Conservation (phyloP, 2,113 vertebrate species). For the Prolemur simus region DNA sequence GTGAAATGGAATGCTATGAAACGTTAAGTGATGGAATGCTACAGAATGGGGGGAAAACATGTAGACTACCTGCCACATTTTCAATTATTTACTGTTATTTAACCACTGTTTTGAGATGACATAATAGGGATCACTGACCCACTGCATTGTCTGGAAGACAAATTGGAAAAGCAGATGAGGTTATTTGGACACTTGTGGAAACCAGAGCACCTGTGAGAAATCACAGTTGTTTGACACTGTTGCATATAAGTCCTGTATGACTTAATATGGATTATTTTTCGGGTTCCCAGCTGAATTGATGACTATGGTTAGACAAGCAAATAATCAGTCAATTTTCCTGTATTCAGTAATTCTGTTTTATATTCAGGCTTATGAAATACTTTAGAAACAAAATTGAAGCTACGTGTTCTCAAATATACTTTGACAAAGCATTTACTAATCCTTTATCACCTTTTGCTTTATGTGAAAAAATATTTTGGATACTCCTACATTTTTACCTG, state of each 20-base stretch:
- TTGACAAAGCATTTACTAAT: background rate
- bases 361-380: conserved; percentile 48
- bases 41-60: background rate
- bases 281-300: background rate
- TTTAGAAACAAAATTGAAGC: conserved; percentile 58
- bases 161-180: conserved; percentile 76
- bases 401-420: conserved; percentile 17
- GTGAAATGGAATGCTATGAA: too few relatives aligned
- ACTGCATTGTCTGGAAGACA: conserved; percentile 23
- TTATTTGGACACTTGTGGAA: conserved; percentile 61
- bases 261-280: conserved; percentile 54
- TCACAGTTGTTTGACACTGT: conserved; percentile 62
- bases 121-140: conserved; percentile 60
- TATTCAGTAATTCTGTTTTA: conserved; percentile 58
- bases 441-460: background rate
- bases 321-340: conserved; percentile 65
- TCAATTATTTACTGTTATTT: conserved; percentile 73
- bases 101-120: conserved; percentile 59
- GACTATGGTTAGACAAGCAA: conserved; percentile 33
- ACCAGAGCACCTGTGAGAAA: conserved; percentile 71
- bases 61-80: conserved; percentile 42
- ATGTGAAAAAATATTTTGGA: background rate
- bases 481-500: background rate
- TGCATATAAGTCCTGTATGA: conserved; percentile 50
- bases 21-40: too few relatives aligned